Evolutionary conservation across 2,113 vertebrate genomes (phyloP), one percentile per base, ranked within the genome.

Genomic region (Gyps fulvus): DNA sequence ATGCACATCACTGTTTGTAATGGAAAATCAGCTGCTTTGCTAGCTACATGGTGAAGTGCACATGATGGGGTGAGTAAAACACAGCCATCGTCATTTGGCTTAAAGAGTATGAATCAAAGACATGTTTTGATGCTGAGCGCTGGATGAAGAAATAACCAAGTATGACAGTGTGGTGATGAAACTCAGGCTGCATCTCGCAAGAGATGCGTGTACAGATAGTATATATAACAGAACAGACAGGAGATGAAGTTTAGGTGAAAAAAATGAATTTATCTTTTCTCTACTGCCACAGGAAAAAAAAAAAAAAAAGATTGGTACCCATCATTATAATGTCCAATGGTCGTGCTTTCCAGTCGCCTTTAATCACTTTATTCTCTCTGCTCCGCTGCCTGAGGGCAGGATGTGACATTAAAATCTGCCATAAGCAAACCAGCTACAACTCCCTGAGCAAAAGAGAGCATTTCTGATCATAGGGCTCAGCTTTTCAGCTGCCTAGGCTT

Each of bases 1-100:
- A 77, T 90, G 90, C 90, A 91, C 92, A 82, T 81, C 90, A 47
- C 76, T 90, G 87, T 79, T 88, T 89, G 92, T 36, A 87, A 69
- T 1, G 6, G 81, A 40, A 83, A 74, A 86, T 82, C 59, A 50
- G 32, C 73, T 61, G 79, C 50, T 88, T 87, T 89, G 66, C 77
- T 78, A 79, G 84, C 58, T 95, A 43, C 61, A 22, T 13, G 7
- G 38, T 21, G 70, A 72, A 92, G 89, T 65, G 87, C 83, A 73
- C 70, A 40, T 55, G 89, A 93, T 27, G 70, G 45, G 43, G n/a
- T 85, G 89, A 66, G 67, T 36, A 90, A 95, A 84, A 89, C 59
- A 78, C 72, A 84, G 74, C 42, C 78, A 73, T 70, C 73, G 22
- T 70, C n/a, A 3, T 58, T 55, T 65, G 89, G 36, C 49, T 94